Percentiles rank a stretch among this genome's conserved stretches.
Conservation (phyloP, 2,797 vertebrate genomes). For the Coregonus sp. region DNA sequence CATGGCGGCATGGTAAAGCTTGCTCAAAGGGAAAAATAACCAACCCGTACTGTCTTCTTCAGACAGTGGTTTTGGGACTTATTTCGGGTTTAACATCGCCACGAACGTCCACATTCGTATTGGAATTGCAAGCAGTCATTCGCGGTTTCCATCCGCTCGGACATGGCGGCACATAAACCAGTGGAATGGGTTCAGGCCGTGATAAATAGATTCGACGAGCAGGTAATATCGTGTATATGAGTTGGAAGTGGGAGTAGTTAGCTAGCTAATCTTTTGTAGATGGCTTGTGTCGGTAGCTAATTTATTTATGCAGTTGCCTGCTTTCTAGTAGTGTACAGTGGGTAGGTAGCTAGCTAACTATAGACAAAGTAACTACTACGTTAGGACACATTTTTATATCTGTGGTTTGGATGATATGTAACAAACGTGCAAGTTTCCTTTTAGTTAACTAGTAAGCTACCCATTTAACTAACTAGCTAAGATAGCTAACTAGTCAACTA, state of each 20-base stretch:
- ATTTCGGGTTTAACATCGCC: slow-evolving; percentile 53
- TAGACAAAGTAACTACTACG: background rate
- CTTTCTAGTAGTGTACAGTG: background rate
- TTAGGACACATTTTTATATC: background rate
- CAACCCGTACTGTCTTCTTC: slow-evolving; percentile 59
- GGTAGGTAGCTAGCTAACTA: no score
- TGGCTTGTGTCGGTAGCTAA: background rate
- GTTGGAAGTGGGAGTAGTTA: background rate
- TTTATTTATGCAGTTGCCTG: background rate
- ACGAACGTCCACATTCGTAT: slow-evolving; percentile 35
- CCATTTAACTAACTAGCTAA: background rate
- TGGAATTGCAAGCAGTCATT: slow-evolving; percentile 56
- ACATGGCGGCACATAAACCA: slow-evolving; percentile 98
- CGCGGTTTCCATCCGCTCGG: slow-evolving; percentile 77
- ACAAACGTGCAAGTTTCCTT: background rate
- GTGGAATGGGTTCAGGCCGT: slow-evolving; percentile 99
- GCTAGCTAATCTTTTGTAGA: background rate
- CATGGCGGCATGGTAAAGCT: slow-evolving; percentile 93
- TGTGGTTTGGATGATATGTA: background rate
- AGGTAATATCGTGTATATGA: slow-evolving; percentile 75
- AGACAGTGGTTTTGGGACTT: slow-evolving; percentile 44
- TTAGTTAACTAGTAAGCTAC: background rate
- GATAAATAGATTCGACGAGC: slow-evolving; percentile 97
- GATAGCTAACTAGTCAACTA: background rate
- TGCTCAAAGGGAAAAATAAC: slow-evolving; percentile 75